Evolutionary conservation across 2,888 invertebrate genomes (phyloP).

Genomic region (Pocota personata): DNA sequence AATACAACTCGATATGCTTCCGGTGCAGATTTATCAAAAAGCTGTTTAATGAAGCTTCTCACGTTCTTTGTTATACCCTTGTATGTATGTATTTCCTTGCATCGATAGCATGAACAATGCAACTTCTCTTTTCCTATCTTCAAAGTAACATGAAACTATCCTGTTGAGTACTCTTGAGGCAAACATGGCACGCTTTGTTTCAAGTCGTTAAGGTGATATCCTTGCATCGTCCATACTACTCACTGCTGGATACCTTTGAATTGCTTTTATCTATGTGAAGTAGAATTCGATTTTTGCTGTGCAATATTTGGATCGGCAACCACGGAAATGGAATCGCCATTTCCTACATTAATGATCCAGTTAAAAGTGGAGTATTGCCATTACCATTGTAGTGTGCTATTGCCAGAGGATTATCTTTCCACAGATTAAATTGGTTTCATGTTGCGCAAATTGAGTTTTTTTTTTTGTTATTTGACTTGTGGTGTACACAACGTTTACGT

Average conservation of each 20-base stretch:
- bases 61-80: neutral
- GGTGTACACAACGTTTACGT: too few species aligned
- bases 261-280: neutral
- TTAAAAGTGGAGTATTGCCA: conserved; percentile 1
- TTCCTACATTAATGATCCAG: conserved; percentile 3
- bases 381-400: neutral
- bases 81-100: neutral
- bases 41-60: neutral
- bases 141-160: neutral
- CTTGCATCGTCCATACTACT: neutral
- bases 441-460: neutral
- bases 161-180: neutral
- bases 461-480: too few species aligned
- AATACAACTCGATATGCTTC: neutral
- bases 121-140: neutral
- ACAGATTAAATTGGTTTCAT: conserved; percentile 7
- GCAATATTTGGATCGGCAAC: neutral
- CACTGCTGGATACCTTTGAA: neutral
- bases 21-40: neutral
- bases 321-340: neutral
- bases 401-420: neutral
- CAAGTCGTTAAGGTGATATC: neutral
- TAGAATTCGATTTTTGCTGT: neutral
- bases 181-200: neutral
- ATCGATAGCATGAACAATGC: neutral